Percentiles rank a stretch among this genome's conserved stretches.
Conservation (phyloP, 1,140 invertebrate species). For the Drosophila sulfurigaster region DNA sequence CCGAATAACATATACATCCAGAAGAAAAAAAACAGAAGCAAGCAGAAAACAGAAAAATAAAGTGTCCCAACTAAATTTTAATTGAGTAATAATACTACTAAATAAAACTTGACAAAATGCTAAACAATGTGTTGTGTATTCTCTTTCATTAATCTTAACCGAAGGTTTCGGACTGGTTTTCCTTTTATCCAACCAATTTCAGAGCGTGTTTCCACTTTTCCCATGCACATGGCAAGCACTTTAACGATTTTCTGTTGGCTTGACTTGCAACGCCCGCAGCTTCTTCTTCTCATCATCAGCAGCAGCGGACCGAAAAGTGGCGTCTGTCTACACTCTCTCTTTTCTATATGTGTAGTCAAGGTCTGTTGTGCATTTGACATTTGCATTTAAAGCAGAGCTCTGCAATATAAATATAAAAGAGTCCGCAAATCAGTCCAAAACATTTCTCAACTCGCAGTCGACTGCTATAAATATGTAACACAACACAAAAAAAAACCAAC, state of each 20-base stretch:
- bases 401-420: slow-evolving; percentile 54
- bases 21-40: slow-evolving; percentile 7
- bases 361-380: slow-evolving; percentile 58
- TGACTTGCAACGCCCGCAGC: slow-evolving; percentile 32
- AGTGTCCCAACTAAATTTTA: slow-evolving; percentile 82
- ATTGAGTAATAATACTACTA: slow-evolving; percentile 80
- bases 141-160: not conserved
- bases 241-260: slow-evolving; percentile 64
- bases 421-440: slow-evolving; percentile 31
- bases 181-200: slow-evolving; percentile 31
- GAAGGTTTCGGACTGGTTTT: not conserved
- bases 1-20: slow-evolving; percentile 55
- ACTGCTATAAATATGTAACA: slow-evolving; percentile 34
- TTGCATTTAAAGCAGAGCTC: slow-evolving; percentile 58
- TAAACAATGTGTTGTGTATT: not conserved
- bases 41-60: slow-evolving; percentile 51
- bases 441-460: slow-evolving; percentile 24
- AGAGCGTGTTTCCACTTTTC: slow-evolving; percentile 22
- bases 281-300: slow-evolving; percentile 14
- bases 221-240: slow-evolving; percentile 41
- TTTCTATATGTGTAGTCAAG: slow-evolving; percentile 45
- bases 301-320: slow-evolving; percentile 28
- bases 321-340: slow-evolving; percentile 3
- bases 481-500: too few species aligned
- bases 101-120: slow-evolving; percentile 65